Base-by-base conservation (phyloP, 1,140 invertebrate genomes). In the Spodoptera frugiperda region DNA sequence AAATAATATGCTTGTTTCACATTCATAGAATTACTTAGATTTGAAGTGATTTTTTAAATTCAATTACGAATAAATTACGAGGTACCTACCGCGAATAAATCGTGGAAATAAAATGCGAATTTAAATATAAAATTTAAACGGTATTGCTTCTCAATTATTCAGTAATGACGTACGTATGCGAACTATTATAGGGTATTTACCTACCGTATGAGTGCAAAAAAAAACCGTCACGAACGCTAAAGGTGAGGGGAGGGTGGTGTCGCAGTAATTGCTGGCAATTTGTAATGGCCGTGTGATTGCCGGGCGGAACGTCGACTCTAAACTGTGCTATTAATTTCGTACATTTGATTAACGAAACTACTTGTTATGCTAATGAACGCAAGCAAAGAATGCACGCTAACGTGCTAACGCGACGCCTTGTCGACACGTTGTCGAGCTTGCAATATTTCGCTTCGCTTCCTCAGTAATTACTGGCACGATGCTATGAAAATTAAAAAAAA, bases 281-380 rank as follows among this genome's bases (percentile, higher is more conserved):
- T 93, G 90, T 92, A 91, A 92, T 90, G 85, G 87, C 85, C 86
- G 87, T 90, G 88, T 89, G 92, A 92, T 92, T 92, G 91, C 87
- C 88, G 85, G 84, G 87, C 85, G 90, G 86, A 88, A 90, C 89
- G 89, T 88, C 84, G 89, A 86, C 86, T 91, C 90, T 93, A 93
- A 93, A 92, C 92, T 92, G 86, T 85, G 87, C 92, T 91, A 93
- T 93, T 93, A 93, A 93, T 93, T 92, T 92, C 88, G 90, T 93
- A 91, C 91, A 93, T 93, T 93, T 93, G 91, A 93, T 93, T 93
- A 93, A 93, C 92, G 92, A 89, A 93, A 93, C 91, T 93, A 92
- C 91, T 92, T 93, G 90, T 92, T 93, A 93, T 93, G 90, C 77
- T 92, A 93, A 93, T 93, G 92, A 93, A 91, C 89, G 90, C 86